Evolutionary conservation across 2,888 invertebrate genomes (phyloP).

Genomic region (Diarsia dahlii): DNA sequence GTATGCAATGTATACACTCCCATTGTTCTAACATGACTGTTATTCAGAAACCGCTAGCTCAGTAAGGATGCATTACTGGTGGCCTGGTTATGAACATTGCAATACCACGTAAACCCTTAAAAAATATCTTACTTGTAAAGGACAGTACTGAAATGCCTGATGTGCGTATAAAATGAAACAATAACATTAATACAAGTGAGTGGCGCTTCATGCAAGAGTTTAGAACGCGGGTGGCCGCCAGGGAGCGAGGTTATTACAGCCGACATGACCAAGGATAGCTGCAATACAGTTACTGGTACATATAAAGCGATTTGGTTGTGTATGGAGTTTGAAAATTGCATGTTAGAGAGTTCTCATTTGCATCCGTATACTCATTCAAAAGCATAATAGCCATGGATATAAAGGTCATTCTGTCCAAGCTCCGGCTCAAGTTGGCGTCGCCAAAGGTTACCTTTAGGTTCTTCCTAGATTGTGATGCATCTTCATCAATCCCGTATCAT

Average conservation of each 20-base stretch:
- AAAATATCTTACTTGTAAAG: conserved; percentile 2
- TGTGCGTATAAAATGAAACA: conserved; percentile 13
- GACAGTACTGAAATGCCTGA: neutral
- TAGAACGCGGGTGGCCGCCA: conserved; percentile 11
- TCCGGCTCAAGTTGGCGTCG: too few relatives aligned
- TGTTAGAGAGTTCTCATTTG: neutral
- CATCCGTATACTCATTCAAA: neutral
- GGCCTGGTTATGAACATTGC: neutral
- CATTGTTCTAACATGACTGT: neutral
- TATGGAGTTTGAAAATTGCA: neutral
- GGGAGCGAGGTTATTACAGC: conserved; percentile 46
- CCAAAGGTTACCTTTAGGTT: neutral
- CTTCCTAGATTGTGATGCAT: neutral
- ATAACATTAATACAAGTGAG: conserved; percentile 14
- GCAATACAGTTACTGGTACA: conserved; percentile 5
- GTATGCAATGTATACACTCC: neutral
- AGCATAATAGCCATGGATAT: neutral
- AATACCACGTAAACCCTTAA: neutral
- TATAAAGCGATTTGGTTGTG: neutral
- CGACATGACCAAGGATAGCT: conserved; percentile 33
- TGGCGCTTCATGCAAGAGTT: conserved; percentile 11
- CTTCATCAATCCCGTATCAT: too few relatives aligned
- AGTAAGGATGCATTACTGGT: neutral
- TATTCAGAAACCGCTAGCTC: too few relatives aligned
- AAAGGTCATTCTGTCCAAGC: neutral